Percentiles rank a stretch among this genome's conserved stretches.
phyloP scores from a whole-genome alignment of 2,113 vertebrate genomes.

The Emydocephalus ijimae region DNA sequence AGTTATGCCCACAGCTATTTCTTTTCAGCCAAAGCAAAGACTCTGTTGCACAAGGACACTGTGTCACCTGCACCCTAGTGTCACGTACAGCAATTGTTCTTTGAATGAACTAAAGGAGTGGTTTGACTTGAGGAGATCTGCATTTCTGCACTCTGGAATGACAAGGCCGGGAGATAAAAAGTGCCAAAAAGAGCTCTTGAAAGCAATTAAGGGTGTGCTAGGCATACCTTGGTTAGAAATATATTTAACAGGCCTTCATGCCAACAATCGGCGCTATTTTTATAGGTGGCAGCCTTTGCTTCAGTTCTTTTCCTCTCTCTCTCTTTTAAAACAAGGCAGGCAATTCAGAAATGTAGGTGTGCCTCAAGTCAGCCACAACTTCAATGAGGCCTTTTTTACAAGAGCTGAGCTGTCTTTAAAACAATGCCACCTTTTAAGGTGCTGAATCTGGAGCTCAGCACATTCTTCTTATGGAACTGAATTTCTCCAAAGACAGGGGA shows the following conservation, averaged over 20 bases:
- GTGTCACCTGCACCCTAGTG: neutral
- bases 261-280: slow-evolving; percentile 48
- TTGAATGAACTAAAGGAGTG: slow-evolving; percentile 15
- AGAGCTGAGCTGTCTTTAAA: neutral
- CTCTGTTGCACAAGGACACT: neutral
- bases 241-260: slow-evolving; percentile 51
- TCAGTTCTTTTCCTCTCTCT: neutral
- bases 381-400: slow-evolving; percentile 9
- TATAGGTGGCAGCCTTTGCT: slow-evolving; percentile 49
- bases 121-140: slow-evolving; percentile 30
- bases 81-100: neutral
- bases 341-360: slow-evolving; percentile 29
- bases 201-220: slow-evolving; percentile 50
- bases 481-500: neutral
- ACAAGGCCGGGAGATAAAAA: slow-evolving; percentile 40
- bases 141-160: slow-evolving; percentile 42
- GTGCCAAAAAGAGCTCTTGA: slow-evolving; percentile 41
- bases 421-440: slow-evolving; percentile 21
- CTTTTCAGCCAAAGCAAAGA: neutral
- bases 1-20: neutral
- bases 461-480: neutral
- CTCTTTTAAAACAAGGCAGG: neutral
- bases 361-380: slow-evolving; percentile 6
- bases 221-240: slow-evolving; percentile 47
- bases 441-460: slow-evolving; percentile 12